phyloP scores from a whole-genome alignment of 2,888 invertebrate species.

The Platerodrilus igneus region DNA sequence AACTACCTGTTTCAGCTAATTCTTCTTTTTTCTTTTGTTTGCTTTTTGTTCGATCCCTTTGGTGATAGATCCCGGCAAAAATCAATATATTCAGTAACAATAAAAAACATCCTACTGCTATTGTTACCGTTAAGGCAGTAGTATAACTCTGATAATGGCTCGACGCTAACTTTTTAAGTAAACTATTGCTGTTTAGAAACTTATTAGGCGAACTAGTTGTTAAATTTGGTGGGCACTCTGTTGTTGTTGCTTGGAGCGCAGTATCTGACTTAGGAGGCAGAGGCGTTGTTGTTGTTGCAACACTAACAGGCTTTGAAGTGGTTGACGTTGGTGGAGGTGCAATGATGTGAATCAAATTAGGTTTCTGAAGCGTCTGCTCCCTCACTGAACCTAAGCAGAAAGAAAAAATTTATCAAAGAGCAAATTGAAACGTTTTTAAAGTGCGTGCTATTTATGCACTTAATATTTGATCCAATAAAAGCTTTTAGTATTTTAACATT shows the following conservation, averaged over 20 bases:
- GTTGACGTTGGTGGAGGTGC: constrained; percentile 50
- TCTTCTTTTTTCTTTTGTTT: constrained; percentile 68
- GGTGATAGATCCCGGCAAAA: constrained; percentile 85
- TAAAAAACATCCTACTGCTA: constrained; percentile 79
- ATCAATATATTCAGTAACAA: constrained; percentile 77
- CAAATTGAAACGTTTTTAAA: background rate
- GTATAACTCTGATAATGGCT: constrained; percentile 86
- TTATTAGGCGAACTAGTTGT: constrained; percentile 46
- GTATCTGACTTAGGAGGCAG: constrained; percentile 52
- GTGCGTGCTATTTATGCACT: background rate
- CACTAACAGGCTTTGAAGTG: constrained; percentile 42
- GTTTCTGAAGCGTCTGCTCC: constrained; percentile 66
- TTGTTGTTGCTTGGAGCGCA: constrained; percentile 54
- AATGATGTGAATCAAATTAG: constrained; percentile 57
- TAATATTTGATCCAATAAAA: constrained; percentile 5
- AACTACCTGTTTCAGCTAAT: constrained; percentile 65
- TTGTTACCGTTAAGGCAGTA: constrained; percentile 82
- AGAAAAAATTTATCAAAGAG: constrained; percentile 7
- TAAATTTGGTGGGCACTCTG: constrained; percentile 69
- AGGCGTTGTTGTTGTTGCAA: constrained; percentile 43
- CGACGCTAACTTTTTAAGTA: constrained; percentile 70
- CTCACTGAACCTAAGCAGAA: constrained; percentile 63
- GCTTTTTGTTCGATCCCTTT: constrained; percentile 62
- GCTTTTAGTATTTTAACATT: background rate
- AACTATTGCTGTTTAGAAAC: constrained; percentile 60